These are phyloP conservation scores for Daboia siamensis DNA, from an alignment of 2,113 vertebrate genomes.

Conservation along the genomic window DNA sequence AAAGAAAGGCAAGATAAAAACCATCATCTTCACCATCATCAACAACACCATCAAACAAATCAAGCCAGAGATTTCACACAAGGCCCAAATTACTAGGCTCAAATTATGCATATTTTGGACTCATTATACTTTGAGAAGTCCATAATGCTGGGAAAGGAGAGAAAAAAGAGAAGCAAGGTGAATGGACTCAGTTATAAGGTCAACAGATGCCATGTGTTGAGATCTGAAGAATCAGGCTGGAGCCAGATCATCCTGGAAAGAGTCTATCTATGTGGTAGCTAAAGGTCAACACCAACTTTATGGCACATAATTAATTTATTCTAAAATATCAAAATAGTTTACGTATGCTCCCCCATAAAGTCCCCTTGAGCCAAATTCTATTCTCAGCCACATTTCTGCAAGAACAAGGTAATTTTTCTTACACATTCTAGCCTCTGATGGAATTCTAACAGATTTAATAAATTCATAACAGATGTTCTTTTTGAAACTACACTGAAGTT, in stretches of 20 bases:
- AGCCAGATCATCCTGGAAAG: not conserved
- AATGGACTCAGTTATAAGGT: not conserved
- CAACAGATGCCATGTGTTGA: not conserved
- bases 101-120: not conserved
- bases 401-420: slow-evolving; percentile 47
- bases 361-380: slow-evolving; percentile 43
- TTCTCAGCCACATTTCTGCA: slow-evolving; percentile 30
- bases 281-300: not conserved
- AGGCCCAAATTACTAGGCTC: not conserved
- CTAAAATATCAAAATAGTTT: slow-evolving; percentile 40
- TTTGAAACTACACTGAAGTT: not conserved
- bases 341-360: slow-evolving; percentile 36
- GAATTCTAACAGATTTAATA: slow-evolving; percentile 11
- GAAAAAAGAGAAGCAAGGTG: not conserved
- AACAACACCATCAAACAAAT: not conserved
- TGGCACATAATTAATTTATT: slow-evolving; percentile 13
- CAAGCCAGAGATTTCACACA: not conserved
- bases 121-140: not conserved
- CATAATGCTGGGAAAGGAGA: not conserved
- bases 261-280: not conserved
- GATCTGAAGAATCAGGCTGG: not conserved
- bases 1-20: not conserved
- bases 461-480: slow-evolving; percentile 25
- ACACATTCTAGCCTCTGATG: slow-evolving; percentile 28
- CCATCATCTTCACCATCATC: not conserved